Evolutionary conservation across 2,888 invertebrate genomes (phyloP), one percentile per base, ranked within the genome.

Genomic region (Metacarcinus magister): DNA sequence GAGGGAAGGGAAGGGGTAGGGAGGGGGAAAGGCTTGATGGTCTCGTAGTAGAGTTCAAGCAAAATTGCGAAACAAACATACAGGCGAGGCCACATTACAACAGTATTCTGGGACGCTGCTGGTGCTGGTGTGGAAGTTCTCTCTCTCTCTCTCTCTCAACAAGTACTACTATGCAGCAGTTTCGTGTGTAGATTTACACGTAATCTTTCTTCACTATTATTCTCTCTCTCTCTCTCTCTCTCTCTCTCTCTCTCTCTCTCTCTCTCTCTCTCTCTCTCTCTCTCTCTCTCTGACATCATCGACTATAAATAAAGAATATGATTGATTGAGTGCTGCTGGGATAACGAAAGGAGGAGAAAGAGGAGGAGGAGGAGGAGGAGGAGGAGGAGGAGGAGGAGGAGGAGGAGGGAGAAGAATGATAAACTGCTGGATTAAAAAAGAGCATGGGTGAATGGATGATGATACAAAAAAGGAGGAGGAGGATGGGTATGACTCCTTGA

Each of bases 251-350:
- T 89, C 89, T 89, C 39, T 39, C 39, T 89, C 39, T 89, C 89
- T 89, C 89, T 89, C 89, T 89, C 89, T 89, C 89, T 89, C 89
- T 89, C 39, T 39, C 39, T 39, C 39, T 89, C 89, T 89, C 89
- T 89, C 39, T 89, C 89, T 89, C 89, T 89, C 89, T 89, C 44
- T 89, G 89, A 44, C 89, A 44, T 19, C 39, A 89, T 19, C 39
- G 19, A 44, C 5, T 23, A 39, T 89, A 89, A 43, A 89, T 54
- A 54, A 89, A 89, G 4, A 39, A 32, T 19, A 39, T 44, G 75
- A 75, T 75, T 8, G 75, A 75, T 75, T 23, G 23, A 28, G 75
- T 75, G 75, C 5, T n/a, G 75, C n/a, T n/a, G 19, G 48, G 48
- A 44, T 19, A 92, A 28, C 16, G 43, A 46, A 32, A 10, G 32